Conservation (phyloP, 2,797 vertebrate species). For the Aselliscus stoliczkanus region DNA sequence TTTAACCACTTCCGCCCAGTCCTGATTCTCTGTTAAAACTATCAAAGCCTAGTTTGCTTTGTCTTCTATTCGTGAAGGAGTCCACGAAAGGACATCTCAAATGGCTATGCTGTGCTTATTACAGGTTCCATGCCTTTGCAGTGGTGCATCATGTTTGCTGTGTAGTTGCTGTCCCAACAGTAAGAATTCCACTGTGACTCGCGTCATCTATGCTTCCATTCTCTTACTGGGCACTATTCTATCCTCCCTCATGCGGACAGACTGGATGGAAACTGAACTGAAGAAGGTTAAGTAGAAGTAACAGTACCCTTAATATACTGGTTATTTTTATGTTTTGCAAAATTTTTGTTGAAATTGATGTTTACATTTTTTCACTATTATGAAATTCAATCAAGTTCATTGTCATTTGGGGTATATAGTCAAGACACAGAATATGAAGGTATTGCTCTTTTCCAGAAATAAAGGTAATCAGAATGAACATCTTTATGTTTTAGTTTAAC, state of each 20-base stretch:
- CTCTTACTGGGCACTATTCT: conserved; percentile 88
- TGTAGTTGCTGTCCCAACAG: conserved; percentile 89
- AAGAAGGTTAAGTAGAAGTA: conserved; percentile 85
- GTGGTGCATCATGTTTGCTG: conserved; percentile 87
- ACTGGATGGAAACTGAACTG: conserved; percentile 87
- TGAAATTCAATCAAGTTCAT: neutral
- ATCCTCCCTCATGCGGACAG: conserved; percentile 89
- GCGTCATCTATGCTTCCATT: conserved; percentile 90
- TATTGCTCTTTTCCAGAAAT: conserved; percentile 1
- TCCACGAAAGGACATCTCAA: neutral
- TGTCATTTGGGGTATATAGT: neutral
- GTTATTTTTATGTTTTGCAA: neutral
- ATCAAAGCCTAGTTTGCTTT: neutral
- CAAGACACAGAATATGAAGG: neutral
- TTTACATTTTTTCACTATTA: neutral
- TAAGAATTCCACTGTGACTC: conserved; percentile 91
- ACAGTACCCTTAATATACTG: neutral
- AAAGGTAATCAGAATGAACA: neutral
- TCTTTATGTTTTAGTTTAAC: neutral
- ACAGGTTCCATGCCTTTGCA: conserved; percentile 91
- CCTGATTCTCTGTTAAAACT: neutral
- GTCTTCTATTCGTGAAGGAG: neutral
- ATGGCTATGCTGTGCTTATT: neutral
- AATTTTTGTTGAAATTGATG: neutral
- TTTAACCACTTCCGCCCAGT: neutral